A percentile compares a stretch with the other conserved stretches of the same genome.
phyloP scores from a whole-genome alignment of 2,888 invertebrate species.

The Tetanocera ferruginea region DNA sequence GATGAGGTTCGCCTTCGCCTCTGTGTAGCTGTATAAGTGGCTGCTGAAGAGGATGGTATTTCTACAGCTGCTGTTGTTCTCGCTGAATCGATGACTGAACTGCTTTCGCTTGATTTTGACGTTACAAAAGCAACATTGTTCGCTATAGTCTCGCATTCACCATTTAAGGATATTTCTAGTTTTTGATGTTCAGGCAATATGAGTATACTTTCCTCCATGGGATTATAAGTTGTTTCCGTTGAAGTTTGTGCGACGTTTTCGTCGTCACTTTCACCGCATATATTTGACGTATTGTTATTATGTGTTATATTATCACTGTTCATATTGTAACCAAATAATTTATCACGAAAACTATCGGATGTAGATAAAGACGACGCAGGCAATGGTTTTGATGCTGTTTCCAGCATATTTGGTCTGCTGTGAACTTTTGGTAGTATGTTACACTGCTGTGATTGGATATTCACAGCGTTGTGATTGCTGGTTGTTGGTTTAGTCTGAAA shows the following conservation, averaged over 20 bases:
- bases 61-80: slow-evolving; percentile 31
- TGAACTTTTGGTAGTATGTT: slow-evolving; percentile 67
- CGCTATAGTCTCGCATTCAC: slow-evolving; percentile 57
- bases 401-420: slow-evolving; percentile 53
- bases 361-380: slow-evolving; percentile 37
- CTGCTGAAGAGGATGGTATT: slow-evolving; percentile 15
- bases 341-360: slow-evolving; percentile 28
- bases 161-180: slow-evolving; percentile 62
- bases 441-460: slow-evolving; percentile 49
- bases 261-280: neutral
- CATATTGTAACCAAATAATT: slow-evolving; percentile 21
- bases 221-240: slow-evolving; percentile 31
- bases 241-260: neutral
- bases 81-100: neutral
- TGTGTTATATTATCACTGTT: slow-evolving; percentile 42
- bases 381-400: slow-evolving; percentile 38
- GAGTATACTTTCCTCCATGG: slow-evolving; percentile 64
- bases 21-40: slow-evolving; percentile 49
- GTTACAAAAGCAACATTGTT: slow-evolving; percentile 46
- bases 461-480: slow-evolving; percentile 1
- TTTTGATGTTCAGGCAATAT: slow-evolving; percentile 64
- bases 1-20: slow-evolving; percentile 64
- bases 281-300: neutral
- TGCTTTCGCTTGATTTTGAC: slow-evolving; percentile 26
- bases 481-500: slow-evolving; percentile 39